Percentiles rank a stretch among this genome's conserved stretches.
Conservation (phyloP, 2,888 invertebrate species). For the Lochmaea capreae region DNA sequence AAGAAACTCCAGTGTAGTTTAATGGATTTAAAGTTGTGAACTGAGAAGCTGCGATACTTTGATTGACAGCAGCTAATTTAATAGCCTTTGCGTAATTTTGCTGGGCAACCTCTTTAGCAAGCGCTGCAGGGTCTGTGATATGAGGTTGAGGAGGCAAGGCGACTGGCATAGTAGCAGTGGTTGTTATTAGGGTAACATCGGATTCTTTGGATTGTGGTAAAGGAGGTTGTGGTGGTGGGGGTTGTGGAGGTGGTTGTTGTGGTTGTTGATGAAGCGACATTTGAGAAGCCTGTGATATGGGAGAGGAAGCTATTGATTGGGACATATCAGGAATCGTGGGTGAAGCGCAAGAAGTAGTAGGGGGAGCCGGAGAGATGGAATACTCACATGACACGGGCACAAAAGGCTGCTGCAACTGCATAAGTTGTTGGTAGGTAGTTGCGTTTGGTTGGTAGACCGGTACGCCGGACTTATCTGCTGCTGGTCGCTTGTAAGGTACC, state of each 20-base stretch:
- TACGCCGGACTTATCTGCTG: constrained; percentile 95
- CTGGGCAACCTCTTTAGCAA: constrained; percentile 86
- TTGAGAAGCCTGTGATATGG: constrained; percentile 33
- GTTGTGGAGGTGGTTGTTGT: constrained; percentile 50
- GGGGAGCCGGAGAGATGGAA: constrained; percentile 78
- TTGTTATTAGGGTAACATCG: constrained; percentile 50
- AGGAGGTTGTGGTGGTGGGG: constrained; percentile 47
- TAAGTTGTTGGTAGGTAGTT: constrained; percentile 93
- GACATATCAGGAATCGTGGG: constrained; percentile 58
- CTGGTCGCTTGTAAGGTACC: constrained; percentile 96
- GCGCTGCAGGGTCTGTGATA: constrained; percentile 72
- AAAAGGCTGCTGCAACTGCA: constrained; percentile 95
- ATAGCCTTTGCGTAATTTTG: constrained; percentile 85
- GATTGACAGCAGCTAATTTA: constrained; percentile 70
- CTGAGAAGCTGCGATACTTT: constrained; percentile 41
- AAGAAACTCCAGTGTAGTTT: constrained; percentile 77
- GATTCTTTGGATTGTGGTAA: constrained; percentile 57
- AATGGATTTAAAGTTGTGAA: constrained; percentile 70
- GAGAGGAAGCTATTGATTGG: constrained; percentile 58
- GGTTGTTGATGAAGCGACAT: constrained; percentile 45
- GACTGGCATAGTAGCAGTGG: constrained; percentile 44
- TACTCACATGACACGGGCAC: constrained; percentile 99
- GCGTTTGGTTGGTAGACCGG: constrained; percentile 95
- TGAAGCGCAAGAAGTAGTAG: constrained; percentile 58
- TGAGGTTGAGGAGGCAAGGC: constrained; percentile 52